Conservation (phyloP, 2,797 vertebrate genomes). For the Eulemur coronatus region DNA sequence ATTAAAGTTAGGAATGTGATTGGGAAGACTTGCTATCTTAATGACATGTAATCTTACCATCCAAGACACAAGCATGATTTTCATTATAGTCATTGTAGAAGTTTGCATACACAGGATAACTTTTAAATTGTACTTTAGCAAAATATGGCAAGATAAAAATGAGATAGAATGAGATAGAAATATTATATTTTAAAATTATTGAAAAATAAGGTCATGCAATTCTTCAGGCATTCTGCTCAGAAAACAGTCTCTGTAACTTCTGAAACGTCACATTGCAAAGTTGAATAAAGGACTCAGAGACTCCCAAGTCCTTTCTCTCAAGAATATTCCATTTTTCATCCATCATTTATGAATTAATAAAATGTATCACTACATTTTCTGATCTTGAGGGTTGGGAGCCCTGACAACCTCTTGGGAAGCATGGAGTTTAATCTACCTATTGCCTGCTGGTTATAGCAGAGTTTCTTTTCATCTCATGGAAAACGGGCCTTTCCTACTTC, state of each 20-base stretch:
- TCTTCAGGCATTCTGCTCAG: background rate
- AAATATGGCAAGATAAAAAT: background rate
- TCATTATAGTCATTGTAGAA: background rate
- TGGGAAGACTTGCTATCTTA: background rate
- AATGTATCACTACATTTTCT: background rate
- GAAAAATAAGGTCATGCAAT: fast-evolving
- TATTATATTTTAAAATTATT: background rate
- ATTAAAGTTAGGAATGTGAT: background rate
- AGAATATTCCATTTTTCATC: background rate
- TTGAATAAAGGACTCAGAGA: background rate
- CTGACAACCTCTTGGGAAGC: background rate
- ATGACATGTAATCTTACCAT: background rate
- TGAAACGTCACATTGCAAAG: background rate
- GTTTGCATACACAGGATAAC: fast-evolving
- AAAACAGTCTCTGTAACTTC: background rate
- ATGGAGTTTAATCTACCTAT: background rate
- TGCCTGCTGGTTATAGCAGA: background rate
- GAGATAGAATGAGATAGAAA: background rate
- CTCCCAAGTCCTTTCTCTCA: background rate
- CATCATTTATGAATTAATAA: background rate
- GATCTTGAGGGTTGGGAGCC: background rate
- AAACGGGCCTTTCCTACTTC: background rate
- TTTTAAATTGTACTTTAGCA: background rate
- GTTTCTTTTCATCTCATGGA: background rate
- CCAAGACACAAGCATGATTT: background rate